Conservation (phyloP, 37 sponge, comb jelly and placozoan genomes). For the Dysidea cf. avara region DNA sequence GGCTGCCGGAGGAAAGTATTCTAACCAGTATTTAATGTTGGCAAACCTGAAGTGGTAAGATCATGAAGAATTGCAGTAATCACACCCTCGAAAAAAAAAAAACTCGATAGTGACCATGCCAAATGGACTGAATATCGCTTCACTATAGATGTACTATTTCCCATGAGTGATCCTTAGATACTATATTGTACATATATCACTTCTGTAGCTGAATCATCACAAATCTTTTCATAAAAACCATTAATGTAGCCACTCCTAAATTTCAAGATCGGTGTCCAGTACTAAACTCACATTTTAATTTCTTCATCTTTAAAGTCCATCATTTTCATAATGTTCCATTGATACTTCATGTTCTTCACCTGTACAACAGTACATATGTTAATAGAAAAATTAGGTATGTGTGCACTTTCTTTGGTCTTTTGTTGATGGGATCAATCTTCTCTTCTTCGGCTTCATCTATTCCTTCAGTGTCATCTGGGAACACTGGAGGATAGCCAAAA, state of each 20-base stretch:
- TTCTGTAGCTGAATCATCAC: no score
- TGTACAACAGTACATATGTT: no score
- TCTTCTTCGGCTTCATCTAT: conserved; percentile 16
- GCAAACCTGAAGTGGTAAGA: no score
- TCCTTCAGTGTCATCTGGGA: conserved; percentile 45
- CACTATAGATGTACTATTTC: no score
- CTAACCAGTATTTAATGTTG: conserved; percentile 86
- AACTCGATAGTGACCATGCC: neutral
- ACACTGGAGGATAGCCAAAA: conserved; percentile 91
- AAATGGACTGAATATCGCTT: no score
- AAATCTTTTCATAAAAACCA: no score
- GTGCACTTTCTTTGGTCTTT: conserved; percentile 58
- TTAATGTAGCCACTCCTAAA: no score
- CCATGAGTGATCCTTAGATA: no score
- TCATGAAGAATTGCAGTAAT: no score
- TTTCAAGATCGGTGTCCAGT: no score
- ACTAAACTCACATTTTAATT: conserved; percentile 81
- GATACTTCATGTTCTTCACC: conserved; percentile 78
- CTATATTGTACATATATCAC: no score
- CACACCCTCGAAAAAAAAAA: no score
- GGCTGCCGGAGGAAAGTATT: conserved; percentile 88
- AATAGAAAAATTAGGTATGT: neutral
- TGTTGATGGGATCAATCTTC: conserved; percentile 3
- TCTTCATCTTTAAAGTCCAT: conserved; percentile 79
- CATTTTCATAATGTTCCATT: conserved; percentile 95